Base-by-base conservation (phyloP, 2,888 invertebrate genomes). In the Lycophotia porphyrea region DNA sequence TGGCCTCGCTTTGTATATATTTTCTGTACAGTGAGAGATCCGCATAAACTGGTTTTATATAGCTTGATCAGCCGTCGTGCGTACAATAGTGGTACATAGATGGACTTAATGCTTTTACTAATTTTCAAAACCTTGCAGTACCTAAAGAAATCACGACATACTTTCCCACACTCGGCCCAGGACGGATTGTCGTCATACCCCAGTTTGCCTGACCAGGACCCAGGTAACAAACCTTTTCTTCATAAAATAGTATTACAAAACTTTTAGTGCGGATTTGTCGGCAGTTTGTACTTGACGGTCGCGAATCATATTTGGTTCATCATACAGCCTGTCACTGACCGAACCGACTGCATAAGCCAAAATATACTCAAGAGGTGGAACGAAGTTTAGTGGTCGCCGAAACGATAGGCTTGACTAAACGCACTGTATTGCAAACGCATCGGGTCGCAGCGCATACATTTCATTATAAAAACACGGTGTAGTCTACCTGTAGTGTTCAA, bases 141-240 rank as follows among this genome's bases (percentile, higher is more conserved):
- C 21, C 21, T 61, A 21, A 84, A 78, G 55, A 78, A 78, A 52
- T 70, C 82, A 27, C 71, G 58, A 52, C 82, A 83, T 21, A 63
- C 44, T 5, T 63, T 74, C 24, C 21, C 39, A 15, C 42, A 71
- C 18, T 31, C 65, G 49, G 78, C 36, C n/a, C 52, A 69, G 1
- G 82, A 78, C 5, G 85, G 65, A 1, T 0, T 74, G 24, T 18
- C 58, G 27, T 34, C 71, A n/a, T 82, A 18, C 42, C 39, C 71
- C 2, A 18, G 36, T 8, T 2, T 60, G 11, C 13, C 64, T 34
- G 78, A 81, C 2, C 71, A 36, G 63, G 85, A 83, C 0, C 49
- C 64, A 68, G 85, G 85, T 83, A 82, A 72, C 5, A 55, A 13
- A 52, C 15, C 2, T 7, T 34, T 44, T 68, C 61, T 7, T 42